Evolutionary conservation across 2,113 vertebrate species (phyloP), one percentile per base, ranked within the genome.

Genomic region (Carassius auratus): DNA sequence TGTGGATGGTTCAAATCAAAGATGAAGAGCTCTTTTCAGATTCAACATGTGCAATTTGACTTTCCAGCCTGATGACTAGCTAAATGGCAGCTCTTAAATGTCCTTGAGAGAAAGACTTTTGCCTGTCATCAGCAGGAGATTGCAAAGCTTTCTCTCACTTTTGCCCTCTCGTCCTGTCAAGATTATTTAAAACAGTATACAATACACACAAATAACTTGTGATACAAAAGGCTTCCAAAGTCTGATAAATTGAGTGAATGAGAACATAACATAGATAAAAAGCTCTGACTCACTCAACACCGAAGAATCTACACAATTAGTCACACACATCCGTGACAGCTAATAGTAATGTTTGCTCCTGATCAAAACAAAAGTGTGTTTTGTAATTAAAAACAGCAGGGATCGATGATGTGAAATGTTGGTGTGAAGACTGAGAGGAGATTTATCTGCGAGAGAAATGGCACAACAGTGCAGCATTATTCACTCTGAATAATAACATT

Each of bases 381-480:
- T 89, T 33, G 77, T 89, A 90, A 92, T 94, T 91, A 92, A 90
- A 83, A 92, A 83, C 79, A 89, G 89, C 5, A 4, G 86, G 89
- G 91, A 92, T 92, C 89, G 90, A 85, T 86, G 87, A 91, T 84
- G 38, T 78, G 75, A 94, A 93, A 92, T 90, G 89, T 87, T 89
- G 57, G 86, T 88, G 76, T 87, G 86, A 84, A 50, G 85, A 71
- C 89, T 61, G 7, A 87, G 38, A 87, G 87, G 1, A 92, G 87
- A 92, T 89, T 94, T 93, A 94, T 91, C 93, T 91, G 86, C 91
- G 86, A 88, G 90, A 90, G 86, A 26, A 83, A 86, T 68, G 89
- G 79, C 19, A 55, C 88, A 93, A 91, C 88, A 91, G 88, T 87
- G 85, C 83, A 71, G 86, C 76, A 90, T 91, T 93, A 88, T 90